Base-by-base conservation (phyloP, 2,113 vertebrate species). In the Myrmecophaga tridactyla region DNA sequence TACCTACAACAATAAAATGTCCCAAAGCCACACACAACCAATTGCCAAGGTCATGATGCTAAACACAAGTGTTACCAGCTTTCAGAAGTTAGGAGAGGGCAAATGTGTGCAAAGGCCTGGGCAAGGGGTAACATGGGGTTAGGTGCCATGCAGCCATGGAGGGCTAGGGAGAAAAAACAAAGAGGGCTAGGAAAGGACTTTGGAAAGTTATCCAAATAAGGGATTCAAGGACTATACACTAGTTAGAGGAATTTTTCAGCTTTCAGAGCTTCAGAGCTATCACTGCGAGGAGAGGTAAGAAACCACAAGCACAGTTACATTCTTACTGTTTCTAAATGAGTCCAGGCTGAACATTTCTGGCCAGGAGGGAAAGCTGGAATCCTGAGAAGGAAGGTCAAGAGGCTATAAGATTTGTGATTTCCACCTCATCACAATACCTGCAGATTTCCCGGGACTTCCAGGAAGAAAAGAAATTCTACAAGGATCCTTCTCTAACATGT, bases 271-370 rank as follows among this genome's bases (percentile, higher is more conserved):
- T 46, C 34, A n/a, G n/a, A n/a, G n/a, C 69, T 17, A 23, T 15
- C 43, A 67, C 60, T 84, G 17, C 31, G 60, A 91, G 10, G 8
- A 62, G 21, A 58, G 36, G 27, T 31, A 1, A n/a, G 48, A 67
- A 31, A 36, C 67, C 39, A 27, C 7, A 31, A 20, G 21, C 1
- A 34, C 46, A 29, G 60, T n/a, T 18, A 15, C 7, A 1, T n/a
- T n/a, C 97, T 98, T 98, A 98, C 98, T 98, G 98, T 98, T 98
- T 97, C 97, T 98, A 72, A 98, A 98, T 96, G 98, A 98, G 75
- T 98, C 98, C 97, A 98, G 90, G 92, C 98, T 98, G 97, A 98
- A 98, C 98, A 98, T 98, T 98, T 98, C 98, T 98, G 98, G 98
- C 97, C 90, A 97, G 87, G 97, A 78, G 41, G 81, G 34, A 97